phyloP scores from a whole-genome alignment of 2,113 vertebrate genomes.

The Sturnus vulgaris region DNA sequence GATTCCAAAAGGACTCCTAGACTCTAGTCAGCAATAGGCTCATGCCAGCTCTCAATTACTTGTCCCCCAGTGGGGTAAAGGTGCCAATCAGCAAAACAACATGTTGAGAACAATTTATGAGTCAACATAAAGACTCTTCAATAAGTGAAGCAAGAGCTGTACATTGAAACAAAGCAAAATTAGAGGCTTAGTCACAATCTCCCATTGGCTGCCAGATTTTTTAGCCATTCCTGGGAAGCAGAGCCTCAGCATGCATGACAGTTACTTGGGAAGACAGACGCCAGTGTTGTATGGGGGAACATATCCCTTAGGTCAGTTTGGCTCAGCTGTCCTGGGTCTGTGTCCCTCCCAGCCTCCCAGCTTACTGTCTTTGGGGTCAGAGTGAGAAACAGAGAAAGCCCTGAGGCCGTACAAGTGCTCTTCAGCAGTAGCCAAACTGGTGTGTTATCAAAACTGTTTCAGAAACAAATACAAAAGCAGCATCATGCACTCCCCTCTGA shows the following conservation, averaged over 20 bases:
- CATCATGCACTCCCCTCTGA: neutral
- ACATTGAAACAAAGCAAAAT: neutral
- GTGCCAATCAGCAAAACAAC: neutral
- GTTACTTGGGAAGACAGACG: neutral
- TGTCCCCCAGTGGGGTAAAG: neutral
- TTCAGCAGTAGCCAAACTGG: neutral
- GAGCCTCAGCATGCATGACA: neutral
- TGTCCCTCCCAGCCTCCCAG: neutral
- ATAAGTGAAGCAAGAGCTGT: neutral
- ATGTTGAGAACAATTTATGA: fast-evolving
- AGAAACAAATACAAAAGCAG: neutral
- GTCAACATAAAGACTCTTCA: neutral
- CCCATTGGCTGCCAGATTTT: neutral
- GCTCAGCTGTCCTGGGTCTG: neutral
- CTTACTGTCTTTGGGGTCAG: neutral
- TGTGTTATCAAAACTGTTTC: neutral
- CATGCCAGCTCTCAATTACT: neutral
- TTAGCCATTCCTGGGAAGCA: neutral
- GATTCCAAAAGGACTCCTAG: neutral
- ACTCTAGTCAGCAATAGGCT: neutral
- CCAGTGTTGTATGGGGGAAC: neutral
- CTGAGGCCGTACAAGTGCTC: neutral
- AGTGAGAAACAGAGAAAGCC: neutral
- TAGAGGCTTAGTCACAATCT: neutral
- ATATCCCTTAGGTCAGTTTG: neutral